These are phyloP conservation scores for Diaprepes abbreviatus DNA, from an alignment of 2,888 invertebrate species.

Conservation along the genomic window DNA sequence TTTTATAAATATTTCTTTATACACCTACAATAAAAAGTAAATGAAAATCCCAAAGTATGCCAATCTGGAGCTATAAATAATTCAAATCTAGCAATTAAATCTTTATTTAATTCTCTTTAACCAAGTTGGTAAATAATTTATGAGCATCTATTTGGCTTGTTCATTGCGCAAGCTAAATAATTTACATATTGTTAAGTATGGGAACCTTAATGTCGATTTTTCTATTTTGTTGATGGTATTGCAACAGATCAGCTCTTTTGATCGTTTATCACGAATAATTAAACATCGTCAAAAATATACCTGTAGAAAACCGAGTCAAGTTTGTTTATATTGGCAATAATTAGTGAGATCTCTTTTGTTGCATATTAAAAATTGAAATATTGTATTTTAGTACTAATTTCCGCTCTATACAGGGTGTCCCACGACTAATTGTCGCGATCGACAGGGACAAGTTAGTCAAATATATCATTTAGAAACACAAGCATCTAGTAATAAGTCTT, in stretches of 20 bases:
- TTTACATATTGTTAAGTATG: conserved; percentile 12
- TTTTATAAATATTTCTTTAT: too few species aligned
- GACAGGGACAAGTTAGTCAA: too few species aligned
- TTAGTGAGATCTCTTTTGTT: background rate
- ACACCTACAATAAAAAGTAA: background rate
- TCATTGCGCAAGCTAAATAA: background rate
- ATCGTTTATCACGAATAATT: background rate
- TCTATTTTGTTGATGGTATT: background rate
- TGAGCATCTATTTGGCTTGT: conserved; percentile 2
- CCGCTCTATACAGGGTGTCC: too few species aligned
- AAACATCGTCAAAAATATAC: too few species aligned
- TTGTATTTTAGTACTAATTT: too few species aligned
- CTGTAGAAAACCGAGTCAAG: too few species aligned
- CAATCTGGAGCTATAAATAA: background rate
- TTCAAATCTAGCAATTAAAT: conserved; percentile 2
- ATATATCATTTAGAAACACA: too few species aligned
- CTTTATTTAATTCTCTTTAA: background rate
- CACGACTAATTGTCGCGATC: background rate
- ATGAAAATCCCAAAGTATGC: background rate
- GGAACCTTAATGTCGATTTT: background rate
- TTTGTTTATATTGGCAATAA: background rate
- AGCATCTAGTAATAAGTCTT: too few species aligned
- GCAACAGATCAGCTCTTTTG: background rate
- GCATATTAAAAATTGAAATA: background rate
- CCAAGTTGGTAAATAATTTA: conserved; percentile 2